Evolutionary conservation across 1,140 invertebrate genomes (phyloP), one percentile per base, ranked within the genome.

Genomic region (Phthorimaea operculella): DNA sequence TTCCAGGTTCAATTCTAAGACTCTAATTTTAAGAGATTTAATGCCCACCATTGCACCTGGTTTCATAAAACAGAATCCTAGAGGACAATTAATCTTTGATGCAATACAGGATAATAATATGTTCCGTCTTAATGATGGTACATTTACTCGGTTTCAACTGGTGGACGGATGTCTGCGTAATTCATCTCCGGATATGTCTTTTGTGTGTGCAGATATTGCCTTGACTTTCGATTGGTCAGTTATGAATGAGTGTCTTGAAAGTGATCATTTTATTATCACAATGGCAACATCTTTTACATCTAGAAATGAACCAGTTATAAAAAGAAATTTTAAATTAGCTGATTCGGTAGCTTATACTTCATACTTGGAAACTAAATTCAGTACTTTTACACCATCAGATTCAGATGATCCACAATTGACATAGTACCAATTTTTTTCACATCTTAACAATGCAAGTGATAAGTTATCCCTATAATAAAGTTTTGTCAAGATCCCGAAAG

Each of bases 31-130:
- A 1, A 58, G 62, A 1, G 62, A 64, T 36, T 59, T 52, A 60
- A 63, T 55, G 58, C 28, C 5, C 63, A 64, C 33, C 57, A 59
- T 51, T 34, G 47, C 1, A 57, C 44, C 15, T 66, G 63, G 63
- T 66, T 58, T 4, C 16, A 15, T 12, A 66, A 63, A 50, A 60
- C 36, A 4, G 58, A n/a, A 66, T 55, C 4, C 11, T 7, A 50
- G 60, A 49, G 60, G 63, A 10, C 21, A 36, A 17, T 51, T 58
- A 49, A 56, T 66, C 16, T 58, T 54, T 47, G 53, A 66, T 3
- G 16, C 63, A 15, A 11, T 45, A 7, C 11, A 57, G 7, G 63
- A 62, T n/a, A 54, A 57, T 52, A 11, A 36, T 4, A 58, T 53
- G 33, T 28, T 58, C 4, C 49, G 42, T 10, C 33, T 66, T 1